Evolutionary conservation across 2,888 invertebrate species (phyloP).

Genomic region (Agrilus mali): DNA sequence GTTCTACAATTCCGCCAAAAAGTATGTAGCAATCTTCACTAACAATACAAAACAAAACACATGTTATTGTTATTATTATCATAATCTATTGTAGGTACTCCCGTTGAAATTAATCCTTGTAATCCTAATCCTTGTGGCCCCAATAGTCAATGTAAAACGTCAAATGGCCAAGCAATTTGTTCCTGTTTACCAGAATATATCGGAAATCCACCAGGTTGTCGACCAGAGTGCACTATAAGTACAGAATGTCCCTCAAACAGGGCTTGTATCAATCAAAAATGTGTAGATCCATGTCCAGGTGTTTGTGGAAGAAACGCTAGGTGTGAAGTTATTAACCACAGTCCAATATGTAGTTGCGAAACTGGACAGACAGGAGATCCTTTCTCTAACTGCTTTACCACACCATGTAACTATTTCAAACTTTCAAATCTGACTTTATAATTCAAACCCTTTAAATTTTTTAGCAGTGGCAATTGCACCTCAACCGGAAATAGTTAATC

Average conservation of each 20-base stretch:
- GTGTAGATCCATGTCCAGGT: slow-evolving; percentile 42
- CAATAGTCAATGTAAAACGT: slow-evolving; percentile 35
- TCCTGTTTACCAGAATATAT: slow-evolving; percentile 36
- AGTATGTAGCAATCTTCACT: slow-evolving; percentile 30
- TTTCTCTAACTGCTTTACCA: slow-evolving; percentile 37
- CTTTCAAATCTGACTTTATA: slow-evolving; percentile 26
- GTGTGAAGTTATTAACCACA: slow-evolving; percentile 41
- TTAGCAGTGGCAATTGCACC: too few relatives aligned
- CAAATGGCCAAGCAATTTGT: slow-evolving; percentile 49
- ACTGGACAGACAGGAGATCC: slow-evolving; percentile 55
- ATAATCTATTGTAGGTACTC: slow-evolving; percentile 14
- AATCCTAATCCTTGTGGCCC: slow-evolving; percentile 53
- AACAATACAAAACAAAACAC: not conserved
- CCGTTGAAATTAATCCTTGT: slow-evolving; percentile 43
- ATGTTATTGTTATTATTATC: not conserved
- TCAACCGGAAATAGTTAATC: slow-evolving; percentile 39
- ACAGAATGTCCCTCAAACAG: slow-evolving; percentile 36
- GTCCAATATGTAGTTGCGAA: slow-evolving; percentile 50
- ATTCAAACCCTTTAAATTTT: not conserved
- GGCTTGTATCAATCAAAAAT: slow-evolving; percentile 40
- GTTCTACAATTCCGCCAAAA: slow-evolving; percentile 33
- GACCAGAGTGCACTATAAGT: slow-evolving; percentile 38
- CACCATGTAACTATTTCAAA: slow-evolving; percentile 24
- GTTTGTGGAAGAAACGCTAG: slow-evolving; percentile 40
- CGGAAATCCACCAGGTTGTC: slow-evolving; percentile 42